Evolutionary conservation across 2,113 vertebrate species (phyloP).

Genomic region (Zapornia atra): DNA sequence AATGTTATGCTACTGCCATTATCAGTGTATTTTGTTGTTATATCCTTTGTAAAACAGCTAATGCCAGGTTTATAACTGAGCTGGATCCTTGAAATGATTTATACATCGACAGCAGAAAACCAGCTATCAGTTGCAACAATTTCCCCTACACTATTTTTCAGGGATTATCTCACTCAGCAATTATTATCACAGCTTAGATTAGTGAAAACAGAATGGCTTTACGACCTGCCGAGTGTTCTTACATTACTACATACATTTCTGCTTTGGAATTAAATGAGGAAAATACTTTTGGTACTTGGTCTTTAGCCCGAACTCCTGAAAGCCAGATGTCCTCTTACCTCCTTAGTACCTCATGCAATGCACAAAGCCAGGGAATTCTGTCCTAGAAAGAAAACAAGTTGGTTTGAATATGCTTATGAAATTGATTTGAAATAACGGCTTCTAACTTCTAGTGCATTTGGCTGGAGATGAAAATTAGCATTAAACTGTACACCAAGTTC

Average conservation of each 20-base stretch:
- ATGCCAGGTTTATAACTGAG: neutral
- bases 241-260: neutral
- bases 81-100: neutral
- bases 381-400: slow-evolving; percentile 80
- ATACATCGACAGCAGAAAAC: neutral
- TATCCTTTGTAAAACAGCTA: neutral
- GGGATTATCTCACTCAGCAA: neutral
- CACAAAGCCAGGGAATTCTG: slow-evolving; percentile 88
- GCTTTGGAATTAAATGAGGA: neutral
- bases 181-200: neutral
- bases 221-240: neutral
- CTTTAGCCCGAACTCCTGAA: neutral
- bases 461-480: neutral
- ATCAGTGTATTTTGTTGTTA: neutral
- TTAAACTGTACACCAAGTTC: neutral
- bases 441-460: neutral
- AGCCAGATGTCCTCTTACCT: slow-evolving; percentile 75
- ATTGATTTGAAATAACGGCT: neutral
- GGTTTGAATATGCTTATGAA: neutral
- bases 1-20: neutral
- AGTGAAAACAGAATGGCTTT: neutral
- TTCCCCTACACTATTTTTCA: neutral
- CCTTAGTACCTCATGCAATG: slow-evolving; percentile 81
- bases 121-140: neutral
- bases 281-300: neutral